Conservation (phyloP, 1,140 invertebrate genomes). For the Drosophila suzukii region DNA sequence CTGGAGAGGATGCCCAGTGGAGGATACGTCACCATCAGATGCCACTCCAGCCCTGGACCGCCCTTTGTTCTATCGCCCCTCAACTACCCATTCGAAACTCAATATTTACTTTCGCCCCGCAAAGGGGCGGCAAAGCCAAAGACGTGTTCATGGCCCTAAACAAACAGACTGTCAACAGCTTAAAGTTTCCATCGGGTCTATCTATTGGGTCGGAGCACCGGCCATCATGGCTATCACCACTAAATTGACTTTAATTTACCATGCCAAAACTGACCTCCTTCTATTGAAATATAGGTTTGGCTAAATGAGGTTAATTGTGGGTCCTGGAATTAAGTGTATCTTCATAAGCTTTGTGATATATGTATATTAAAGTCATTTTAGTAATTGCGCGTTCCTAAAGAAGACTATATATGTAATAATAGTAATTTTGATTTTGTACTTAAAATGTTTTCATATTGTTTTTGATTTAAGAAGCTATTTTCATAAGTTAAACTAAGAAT, state of each 20-base stretch:
- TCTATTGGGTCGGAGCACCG: too few relatives aligned
- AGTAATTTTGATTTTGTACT: too few relatives aligned
- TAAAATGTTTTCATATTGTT: too few relatives aligned
- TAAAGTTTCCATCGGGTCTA: slow-evolving; percentile 21
- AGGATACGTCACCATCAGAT: slow-evolving; percentile 33
- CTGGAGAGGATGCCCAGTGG: not conserved
- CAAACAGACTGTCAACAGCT: slow-evolving; percentile 60
- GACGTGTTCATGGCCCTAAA: slow-evolving; percentile 54
- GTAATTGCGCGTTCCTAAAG: too few relatives aligned
- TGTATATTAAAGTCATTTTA: too few relatives aligned
- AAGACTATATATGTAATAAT: too few relatives aligned
- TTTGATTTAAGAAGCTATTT: too few relatives aligned
- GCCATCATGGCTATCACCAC: slow-evolving; percentile 3
- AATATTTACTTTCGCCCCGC: slow-evolving; percentile 60
- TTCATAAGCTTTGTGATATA: too few relatives aligned
- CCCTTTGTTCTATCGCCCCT: slow-evolving; percentile 30
- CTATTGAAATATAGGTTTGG: slow-evolving; percentile 5
- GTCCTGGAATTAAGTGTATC: not conserved
- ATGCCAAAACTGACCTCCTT: not conserved
- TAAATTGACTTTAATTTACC: slow-evolving; percentile 19
- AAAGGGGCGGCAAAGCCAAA: slow-evolving; percentile 59
- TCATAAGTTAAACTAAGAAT: too few relatives aligned
- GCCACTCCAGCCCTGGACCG: slow-evolving; percentile 21
- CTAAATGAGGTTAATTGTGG: slow-evolving; percentile 2
- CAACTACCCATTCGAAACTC: slow-evolving; percentile 20